Conservation (phyloP, 1,140 invertebrate genomes). For the Brachystomella parvula region DNA sequence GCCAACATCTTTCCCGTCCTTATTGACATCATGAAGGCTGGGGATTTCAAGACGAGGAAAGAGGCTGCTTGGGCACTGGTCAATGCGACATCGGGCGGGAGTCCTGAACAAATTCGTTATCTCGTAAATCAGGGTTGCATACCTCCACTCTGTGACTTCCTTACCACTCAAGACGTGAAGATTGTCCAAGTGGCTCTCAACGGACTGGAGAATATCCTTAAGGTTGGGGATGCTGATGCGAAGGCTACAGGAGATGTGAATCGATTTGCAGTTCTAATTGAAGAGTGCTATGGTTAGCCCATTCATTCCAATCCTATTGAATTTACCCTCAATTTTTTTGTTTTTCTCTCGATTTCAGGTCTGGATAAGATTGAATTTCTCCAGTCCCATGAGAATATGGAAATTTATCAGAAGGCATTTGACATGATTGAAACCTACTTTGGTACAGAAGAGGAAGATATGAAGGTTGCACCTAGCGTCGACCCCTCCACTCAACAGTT, state of each 20-base stretch:
- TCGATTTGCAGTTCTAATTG: slow-evolving; percentile 82
- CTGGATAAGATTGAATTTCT: slow-evolving; percentile 95
- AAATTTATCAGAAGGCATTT: slow-evolving; percentile 93
- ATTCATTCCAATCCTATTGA: background rate
- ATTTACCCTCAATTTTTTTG: background rate
- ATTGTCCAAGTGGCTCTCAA: slow-evolving; percentile 97
- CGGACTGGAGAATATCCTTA: slow-evolving; percentile 91
- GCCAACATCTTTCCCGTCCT: slow-evolving; percentile 88
- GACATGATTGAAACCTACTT: slow-evolving; percentile 95
- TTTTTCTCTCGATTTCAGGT: slow-evolving; percentile 52
- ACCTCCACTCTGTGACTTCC: slow-evolving; percentile 84
- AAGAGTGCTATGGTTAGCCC: slow-evolving; percentile 86
- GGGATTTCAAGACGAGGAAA: slow-evolving; percentile 93
- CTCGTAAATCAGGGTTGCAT: slow-evolving; percentile 63
- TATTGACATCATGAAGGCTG: slow-evolving; percentile 81
- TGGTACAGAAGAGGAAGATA: slow-evolving; percentile 75
- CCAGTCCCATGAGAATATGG: slow-evolving; percentile 91
- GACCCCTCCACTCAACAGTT: slow-evolving; percentile 69
- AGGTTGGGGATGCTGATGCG: slow-evolving; percentile 77
- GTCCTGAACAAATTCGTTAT: slow-evolving; percentile 82
- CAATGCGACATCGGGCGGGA: slow-evolving; percentile 92
- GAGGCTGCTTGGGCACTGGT: slow-evolving; percentile 98
- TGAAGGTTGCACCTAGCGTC: slow-evolving; percentile 64
- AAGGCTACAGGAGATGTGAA: slow-evolving; percentile 63
- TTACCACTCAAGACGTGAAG: slow-evolving; percentile 88